Evolutionary conservation across 2,888 invertebrate species (phyloP).

Genomic region (Eupithecia abbreviata): DNA sequence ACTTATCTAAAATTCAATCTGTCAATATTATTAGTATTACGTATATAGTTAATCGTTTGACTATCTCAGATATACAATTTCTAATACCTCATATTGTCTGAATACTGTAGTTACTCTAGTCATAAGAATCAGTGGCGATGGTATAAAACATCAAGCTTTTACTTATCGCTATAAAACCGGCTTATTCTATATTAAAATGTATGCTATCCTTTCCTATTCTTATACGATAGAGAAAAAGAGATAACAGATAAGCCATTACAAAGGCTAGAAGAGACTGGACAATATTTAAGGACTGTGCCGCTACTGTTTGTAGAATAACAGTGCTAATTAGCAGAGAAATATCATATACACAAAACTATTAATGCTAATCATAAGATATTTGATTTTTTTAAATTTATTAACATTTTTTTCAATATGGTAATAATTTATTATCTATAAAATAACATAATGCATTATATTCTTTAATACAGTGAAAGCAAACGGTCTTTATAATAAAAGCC

Average conservation of each 20-base stretch:
- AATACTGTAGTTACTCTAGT: slow-evolving; percentile 63
- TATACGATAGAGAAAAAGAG: neutral
- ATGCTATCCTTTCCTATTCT: neutral
- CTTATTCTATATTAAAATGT: neutral
- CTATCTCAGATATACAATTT: slow-evolving; percentile 1
- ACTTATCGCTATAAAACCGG: slow-evolving; percentile 21
- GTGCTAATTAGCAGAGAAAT: neutral
- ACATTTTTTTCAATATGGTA: neutral
- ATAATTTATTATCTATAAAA: neutral
- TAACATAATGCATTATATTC: too few relatives aligned
- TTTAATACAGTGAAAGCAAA: neutral
- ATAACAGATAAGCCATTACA: neutral
- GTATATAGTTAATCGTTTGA: neutral
- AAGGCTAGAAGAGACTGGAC: neutral
- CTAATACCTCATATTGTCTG: slow-evolving; percentile 55
- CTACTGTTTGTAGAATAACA: neutral
- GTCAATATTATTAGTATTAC: too few relatives aligned
- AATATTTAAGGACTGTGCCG: neutral
- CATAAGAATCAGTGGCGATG: slow-evolving; percentile 57
- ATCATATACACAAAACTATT: neutral
- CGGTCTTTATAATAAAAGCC: neutral
- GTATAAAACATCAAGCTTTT: slow-evolving; percentile 22
- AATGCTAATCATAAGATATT: too few relatives aligned
- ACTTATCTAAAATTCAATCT: too few relatives aligned
- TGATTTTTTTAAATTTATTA: neutral